Percentiles rank a stretch among this genome's conserved stretches.
These are phyloP conservation scores for Tympanuchus pallidicinctus DNA, from an alignment of 2,113 vertebrate species.

Conservation along the genomic window DNA sequence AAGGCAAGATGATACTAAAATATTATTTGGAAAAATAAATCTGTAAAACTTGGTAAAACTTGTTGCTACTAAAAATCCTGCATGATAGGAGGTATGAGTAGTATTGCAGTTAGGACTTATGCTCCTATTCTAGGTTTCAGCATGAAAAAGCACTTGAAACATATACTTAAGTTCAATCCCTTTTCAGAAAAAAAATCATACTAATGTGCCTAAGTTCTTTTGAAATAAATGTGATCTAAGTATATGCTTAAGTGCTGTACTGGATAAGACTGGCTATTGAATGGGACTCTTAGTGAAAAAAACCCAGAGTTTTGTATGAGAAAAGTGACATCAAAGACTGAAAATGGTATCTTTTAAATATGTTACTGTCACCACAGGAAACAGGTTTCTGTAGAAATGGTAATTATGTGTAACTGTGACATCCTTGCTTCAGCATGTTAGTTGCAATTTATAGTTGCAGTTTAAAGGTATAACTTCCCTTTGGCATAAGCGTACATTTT, in stretches of 20 bases:
- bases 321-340: slow-evolving; percentile 58
- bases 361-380: slow-evolving; percentile 50
- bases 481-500: slow-evolving; percentile 31
- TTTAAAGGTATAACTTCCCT: slow-evolving; percentile 53
- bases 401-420: slow-evolving; percentile 59
- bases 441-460: slow-evolving; percentile 39
- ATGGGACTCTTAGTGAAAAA: slow-evolving; percentile 5
- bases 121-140: background rate
- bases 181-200: background rate
- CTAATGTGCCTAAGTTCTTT: background rate
- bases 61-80: slow-evolving; percentile 11
- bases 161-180: background rate
- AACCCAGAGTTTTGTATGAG: slow-evolving; percentile 17
- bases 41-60: slow-evolving; percentile 21
- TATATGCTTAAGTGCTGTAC: slow-evolving; percentile 4
- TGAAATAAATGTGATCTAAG: slow-evolving; percentile 10
- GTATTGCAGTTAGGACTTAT: background rate
- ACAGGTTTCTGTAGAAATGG: slow-evolving; percentile 44
- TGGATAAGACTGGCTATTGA: background rate
- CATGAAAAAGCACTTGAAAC: slow-evolving; percentile 16
- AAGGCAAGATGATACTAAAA: slow-evolving; percentile 41
- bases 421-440: slow-evolving; percentile 49
- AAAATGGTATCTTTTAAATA: slow-evolving; percentile 55
- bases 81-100: background rate
- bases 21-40: slow-evolving; percentile 45